phyloP scores from a whole-genome alignment of 2,888 invertebrate species.

The Macropis europaea region DNA sequence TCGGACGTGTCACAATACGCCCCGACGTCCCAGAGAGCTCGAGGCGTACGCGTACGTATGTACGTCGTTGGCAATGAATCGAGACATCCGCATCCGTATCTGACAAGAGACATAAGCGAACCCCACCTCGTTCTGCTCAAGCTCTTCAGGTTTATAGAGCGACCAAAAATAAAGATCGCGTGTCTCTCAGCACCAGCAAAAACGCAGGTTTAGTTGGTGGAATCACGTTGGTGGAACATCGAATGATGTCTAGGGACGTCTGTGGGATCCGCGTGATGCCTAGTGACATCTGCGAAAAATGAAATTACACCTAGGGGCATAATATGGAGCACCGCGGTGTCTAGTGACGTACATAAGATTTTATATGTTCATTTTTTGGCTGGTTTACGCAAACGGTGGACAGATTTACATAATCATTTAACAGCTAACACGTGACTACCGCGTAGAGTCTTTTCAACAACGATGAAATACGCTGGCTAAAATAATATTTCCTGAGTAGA shows the following conservation, averaged over 20 bases:
- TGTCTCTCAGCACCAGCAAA: too few species aligned
- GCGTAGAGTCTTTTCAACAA: neutral
- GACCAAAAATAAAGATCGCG: neutral
- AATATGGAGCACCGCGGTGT: too few species aligned
- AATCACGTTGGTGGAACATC: too few species aligned
- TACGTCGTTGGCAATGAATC: constrained; percentile 43
- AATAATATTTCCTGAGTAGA: neutral
- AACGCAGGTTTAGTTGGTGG: too few species aligned
- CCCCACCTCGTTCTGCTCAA: neutral
- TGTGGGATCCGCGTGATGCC: too few species aligned
- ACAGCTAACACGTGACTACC: neutral
- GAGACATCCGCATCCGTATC: constrained; percentile 37
- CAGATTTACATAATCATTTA: constrained; percentile 27
- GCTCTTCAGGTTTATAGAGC: neutral
- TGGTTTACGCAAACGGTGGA: constrained; percentile 18
- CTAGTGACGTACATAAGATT: too few species aligned
- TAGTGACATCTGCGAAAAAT: too few species aligned
- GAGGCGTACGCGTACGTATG: constrained; percentile 10
- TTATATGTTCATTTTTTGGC: constrained; percentile 13
- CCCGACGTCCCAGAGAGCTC: constrained; percentile 44
- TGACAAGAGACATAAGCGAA: neutral
- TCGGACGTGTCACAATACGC: constrained; percentile 65
- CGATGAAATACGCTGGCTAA: too few species aligned
- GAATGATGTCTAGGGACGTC: too few species aligned
- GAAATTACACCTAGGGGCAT: too few species aligned